Evolutionary conservation across 1,140 invertebrate genomes (phyloP), one percentile per base, ranked within the genome.

Genomic region (Heliconius eleuchia): DNA sequence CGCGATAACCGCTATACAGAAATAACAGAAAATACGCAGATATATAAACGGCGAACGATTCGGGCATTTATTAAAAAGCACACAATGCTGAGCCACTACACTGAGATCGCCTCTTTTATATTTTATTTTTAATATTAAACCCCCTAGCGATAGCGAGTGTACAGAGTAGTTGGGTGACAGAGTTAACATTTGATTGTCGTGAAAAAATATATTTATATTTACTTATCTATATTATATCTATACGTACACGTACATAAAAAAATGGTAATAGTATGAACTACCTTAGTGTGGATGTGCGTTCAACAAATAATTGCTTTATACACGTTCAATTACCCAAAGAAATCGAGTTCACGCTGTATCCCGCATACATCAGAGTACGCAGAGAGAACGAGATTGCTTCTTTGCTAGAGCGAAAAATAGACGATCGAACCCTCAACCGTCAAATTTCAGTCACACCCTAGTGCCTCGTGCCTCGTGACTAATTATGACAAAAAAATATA

Each of bases 111-210:
- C 85, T 87, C 87, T 90, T 89, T 86, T 90, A 89, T 90, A 89
- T 92, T 92, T 93, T 93, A 93, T 93, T 93, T 93, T 93, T 92
- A 92, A 93, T 93, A 93, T 93, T 92, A 93, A 91, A 88, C 86
- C 91, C 90, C 86, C 87, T 78, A 84, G 89, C 87, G 86, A 86
- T 86, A 86, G 86, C 82, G 78, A 30, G 75, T 2, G 42, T 72
- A 85, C 82, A 92, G 91, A 86, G 79, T 83, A 89, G 46, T 72
- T 19, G 30, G 11, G 30, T 55, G 13, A 80, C 57, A 87, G 85
- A 90, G 74, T 18, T 37, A 8, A 34, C 46, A 60, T 52, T 55
- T 34, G 16, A n/a, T 39, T 37, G 3, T 72, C 11, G 30, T 0
- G 3, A 71, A 34, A 34, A 34, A 71, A 23, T 23, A 71, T 71